A percentile compares a stretch with the other conserved stretches of the same genome.
Conservation (phyloP, 2,113 vertebrate genomes). For the Leptobrachium ailaonicum region DNA sequence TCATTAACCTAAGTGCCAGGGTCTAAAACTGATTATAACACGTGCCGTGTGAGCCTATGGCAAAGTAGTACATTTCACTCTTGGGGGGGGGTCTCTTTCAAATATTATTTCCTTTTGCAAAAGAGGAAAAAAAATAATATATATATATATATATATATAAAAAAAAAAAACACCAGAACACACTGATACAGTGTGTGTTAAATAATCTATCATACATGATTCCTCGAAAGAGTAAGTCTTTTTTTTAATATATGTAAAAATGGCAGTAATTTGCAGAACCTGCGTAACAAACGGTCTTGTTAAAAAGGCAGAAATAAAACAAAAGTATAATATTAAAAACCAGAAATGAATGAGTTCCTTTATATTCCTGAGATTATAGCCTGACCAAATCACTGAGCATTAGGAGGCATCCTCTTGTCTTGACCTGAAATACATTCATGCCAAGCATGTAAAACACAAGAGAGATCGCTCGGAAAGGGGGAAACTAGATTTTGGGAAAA, state of each 20-base stretch:
- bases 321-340: neutral
- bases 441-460: neutral
- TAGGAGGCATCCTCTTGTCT: neutral
- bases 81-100: too few species aligned
- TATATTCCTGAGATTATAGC: conserved; percentile 10
- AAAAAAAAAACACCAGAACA: neutral
- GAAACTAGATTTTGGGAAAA: neutral
- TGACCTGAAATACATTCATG: neutral
- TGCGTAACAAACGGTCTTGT: neutral
- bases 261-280: neutral
- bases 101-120: too few species aligned
- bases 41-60: neutral
- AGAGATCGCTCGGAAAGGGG: too few species aligned
- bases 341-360: neutral
- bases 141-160: too few species aligned
- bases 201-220: neutral
- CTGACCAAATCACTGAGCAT: neutral
- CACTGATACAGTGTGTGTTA: neutral
- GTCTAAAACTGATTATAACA: neutral
- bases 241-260: too few species aligned
- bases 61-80: too few species aligned
- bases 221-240: neutral
- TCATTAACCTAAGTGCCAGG: neutral
- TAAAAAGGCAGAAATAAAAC: neutral
- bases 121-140: too few species aligned